Conservation (phyloP, 1,140 invertebrate genomes). For the Drosophila nigrodunni region DNA sequence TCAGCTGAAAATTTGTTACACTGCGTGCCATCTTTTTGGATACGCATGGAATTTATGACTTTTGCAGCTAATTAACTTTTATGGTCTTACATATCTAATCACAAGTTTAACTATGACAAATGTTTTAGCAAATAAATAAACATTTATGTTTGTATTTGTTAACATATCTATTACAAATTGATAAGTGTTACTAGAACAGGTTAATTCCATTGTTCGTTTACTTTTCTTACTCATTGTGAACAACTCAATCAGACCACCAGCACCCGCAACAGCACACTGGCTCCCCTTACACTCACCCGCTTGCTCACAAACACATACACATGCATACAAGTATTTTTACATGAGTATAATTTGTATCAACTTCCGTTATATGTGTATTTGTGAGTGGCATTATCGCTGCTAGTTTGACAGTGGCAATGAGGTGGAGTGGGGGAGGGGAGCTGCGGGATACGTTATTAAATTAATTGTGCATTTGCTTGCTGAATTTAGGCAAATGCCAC, state of each 20-base stretch:
- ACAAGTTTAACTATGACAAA: constrained; percentile 18
- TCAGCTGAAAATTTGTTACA: constrained; percentile 13
- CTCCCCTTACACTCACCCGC: background rate
- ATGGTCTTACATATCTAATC: constrained; percentile 25
- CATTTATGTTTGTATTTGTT: too few species aligned
- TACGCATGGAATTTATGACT: background rate
- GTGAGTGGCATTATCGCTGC: constrained; percentile 36
- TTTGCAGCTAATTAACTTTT: constrained; percentile 8
- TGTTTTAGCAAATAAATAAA: constrained; percentile 3
- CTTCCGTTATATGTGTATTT: constrained; percentile 49
- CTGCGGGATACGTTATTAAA: background rate
- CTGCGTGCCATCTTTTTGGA: constrained; percentile 12
- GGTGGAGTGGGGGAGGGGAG: too few species aligned
- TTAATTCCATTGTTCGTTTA: constrained; percentile 16
- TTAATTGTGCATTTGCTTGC: constrained; percentile 33
- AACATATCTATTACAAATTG: constrained; percentile 14
- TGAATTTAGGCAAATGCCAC: constrained; percentile 33
- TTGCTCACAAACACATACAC: constrained; percentile 9
- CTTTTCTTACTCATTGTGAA: constrained; percentile 16
- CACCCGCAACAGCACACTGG: constrained; percentile 27
- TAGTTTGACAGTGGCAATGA: constrained; percentile 9
- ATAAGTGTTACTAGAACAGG: constrained; percentile 18
- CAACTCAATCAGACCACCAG: constrained; percentile 39
- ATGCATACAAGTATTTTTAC: constrained; percentile 2
- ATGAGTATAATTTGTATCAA: constrained; percentile 43